A percentile compares a stretch with the other conserved stretches of the same genome.
Conservation (phyloP, 53 echinoderm and acorn worm genomes). For the Mesocentrotus franciscanus region DNA sequence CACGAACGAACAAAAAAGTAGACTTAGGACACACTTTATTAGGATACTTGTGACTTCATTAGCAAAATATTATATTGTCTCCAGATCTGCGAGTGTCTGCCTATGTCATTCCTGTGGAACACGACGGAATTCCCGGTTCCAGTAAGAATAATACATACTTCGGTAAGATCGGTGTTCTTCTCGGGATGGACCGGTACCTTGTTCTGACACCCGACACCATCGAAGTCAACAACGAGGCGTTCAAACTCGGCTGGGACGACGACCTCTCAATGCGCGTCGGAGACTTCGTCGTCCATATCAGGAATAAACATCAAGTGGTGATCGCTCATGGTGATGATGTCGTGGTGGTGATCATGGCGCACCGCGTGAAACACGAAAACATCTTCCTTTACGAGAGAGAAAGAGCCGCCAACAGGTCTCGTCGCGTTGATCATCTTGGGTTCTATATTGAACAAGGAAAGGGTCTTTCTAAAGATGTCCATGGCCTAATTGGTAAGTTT, state of each 20-base stretch:
- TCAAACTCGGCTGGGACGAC: constrained; percentile 72
- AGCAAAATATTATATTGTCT: no score
- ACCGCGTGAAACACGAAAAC: constrained; percentile 35
- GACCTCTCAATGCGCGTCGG: constrained; percentile 47
- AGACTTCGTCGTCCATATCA: constrained; percentile 32
- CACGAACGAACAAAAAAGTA: no score
- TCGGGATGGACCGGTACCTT: constrained; percentile 62
- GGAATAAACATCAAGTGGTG: constrained; percentile 47
- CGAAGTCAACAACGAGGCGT: constrained; percentile 47
- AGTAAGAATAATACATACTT: constrained; percentile 68
- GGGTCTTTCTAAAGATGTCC: constrained; percentile 80
- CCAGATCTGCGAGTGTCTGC: constrained; percentile 9
- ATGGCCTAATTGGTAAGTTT: constrained; percentile 84
- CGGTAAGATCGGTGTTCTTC: constrained; percentile 66
- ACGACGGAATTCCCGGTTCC: background rate
- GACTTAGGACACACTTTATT: no score
- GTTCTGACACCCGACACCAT: constrained; percentile 60
- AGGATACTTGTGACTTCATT: no score
- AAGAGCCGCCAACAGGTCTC: constrained; percentile 5
- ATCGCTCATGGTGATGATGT: constrained; percentile 62
- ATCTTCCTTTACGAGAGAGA: background rate
- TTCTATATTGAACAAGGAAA: constrained; percentile 76
- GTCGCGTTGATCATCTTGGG: constrained; percentile 75
- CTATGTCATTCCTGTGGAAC: constrained; percentile 8
- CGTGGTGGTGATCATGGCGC: constrained; percentile 54